Percentiles rank a stretch among this genome's conserved stretches.
Evolutionary conservation across 2,888 invertebrate species (phyloP).

Genomic region (Blera fallax): DNA sequence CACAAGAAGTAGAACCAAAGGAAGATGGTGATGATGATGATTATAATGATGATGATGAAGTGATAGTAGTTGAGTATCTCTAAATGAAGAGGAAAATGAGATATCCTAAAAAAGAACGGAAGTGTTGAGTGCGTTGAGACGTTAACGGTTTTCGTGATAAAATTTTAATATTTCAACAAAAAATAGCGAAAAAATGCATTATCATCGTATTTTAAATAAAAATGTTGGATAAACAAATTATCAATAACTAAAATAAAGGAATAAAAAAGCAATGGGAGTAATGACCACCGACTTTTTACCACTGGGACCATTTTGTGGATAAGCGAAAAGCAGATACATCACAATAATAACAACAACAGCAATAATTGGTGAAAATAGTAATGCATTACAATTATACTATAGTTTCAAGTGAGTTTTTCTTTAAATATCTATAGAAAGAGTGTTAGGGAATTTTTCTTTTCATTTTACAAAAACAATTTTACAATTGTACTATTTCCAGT

Average conservation of each 20-base stretch:
- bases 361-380: slow-evolving; percentile 24
- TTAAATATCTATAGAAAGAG: not conserved
- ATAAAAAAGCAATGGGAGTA: slow-evolving; percentile 57
- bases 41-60: slow-evolving; percentile 59
- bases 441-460: not conserved
- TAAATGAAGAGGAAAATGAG: slow-evolving; percentile 69
- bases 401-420: slow-evolving; percentile 45
- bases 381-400: slow-evolving; percentile 15
- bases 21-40: slow-evolving; percentile 37
- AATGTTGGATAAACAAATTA: not conserved
- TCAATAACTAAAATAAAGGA: not conserved
- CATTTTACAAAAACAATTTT: not conserved
- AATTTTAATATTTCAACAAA: slow-evolving; percentile 4
- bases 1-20: slow-evolving; percentile 28
- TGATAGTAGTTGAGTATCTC: slow-evolving; percentile 71
- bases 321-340: slow-evolving; percentile 41
- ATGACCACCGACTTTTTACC: slow-evolving; percentile 71
- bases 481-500: not conserved
- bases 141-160: slow-evolving; percentile 58
- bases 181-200: slow-evolving; percentile 21
- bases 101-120: slow-evolving; percentile 67
- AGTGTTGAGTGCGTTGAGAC: slow-evolving; percentile 69
- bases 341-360: slow-evolving; percentile 58
- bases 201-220: not conserved
- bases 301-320: slow-evolving; percentile 72